These are phyloP conservation scores for Agrilus mali DNA, from an alignment of 2,888 invertebrate species.

Conservation along the genomic window DNA sequence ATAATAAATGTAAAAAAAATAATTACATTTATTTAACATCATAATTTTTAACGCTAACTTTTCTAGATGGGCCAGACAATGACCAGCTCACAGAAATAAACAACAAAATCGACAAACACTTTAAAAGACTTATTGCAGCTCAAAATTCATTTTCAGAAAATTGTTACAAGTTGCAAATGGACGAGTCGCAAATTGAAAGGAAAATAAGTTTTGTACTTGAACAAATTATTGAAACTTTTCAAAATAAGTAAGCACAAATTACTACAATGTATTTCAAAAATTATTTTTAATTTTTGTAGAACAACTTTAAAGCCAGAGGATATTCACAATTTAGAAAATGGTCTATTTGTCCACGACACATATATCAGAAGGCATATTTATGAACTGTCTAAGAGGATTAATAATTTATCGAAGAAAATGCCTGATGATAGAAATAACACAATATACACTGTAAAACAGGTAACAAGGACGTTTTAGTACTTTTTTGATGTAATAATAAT, in stretches of 20 bases:
- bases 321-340: conserved; percentile 41
- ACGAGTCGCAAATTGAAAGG: conserved; percentile 45
- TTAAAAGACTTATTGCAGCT: conserved; percentile 46
- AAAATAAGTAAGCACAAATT: conserved; percentile 42
- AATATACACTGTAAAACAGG: too few relatives aligned
- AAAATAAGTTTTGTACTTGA: conserved; percentile 49
- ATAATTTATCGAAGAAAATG: too few relatives aligned
- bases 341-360: conserved; percentile 33
- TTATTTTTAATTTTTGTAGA: conserved; percentile 33
- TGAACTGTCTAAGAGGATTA: conserved; percentile 3
- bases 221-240: conserved; percentile 47
- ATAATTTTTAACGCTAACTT: neutral
- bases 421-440: too few relatives aligned
- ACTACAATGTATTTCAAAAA: neutral
- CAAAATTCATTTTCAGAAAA: conserved; percentile 54
- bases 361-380: conserved; percentile 24
- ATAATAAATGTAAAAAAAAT: conserved; percentile 4
- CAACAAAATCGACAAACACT: conserved; percentile 33
- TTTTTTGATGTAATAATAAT: too few relatives aligned
- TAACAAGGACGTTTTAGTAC: too few relatives aligned
- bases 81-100: conserved; percentile 19
- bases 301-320: conserved; percentile 42
- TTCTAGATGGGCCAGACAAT: conserved; percentile 8
- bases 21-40: neutral
- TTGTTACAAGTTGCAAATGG: conserved; percentile 51